Evolutionary conservation across 2,113 vertebrate species (phyloP).

Genomic region (Alligator mississippiensis): DNA sequence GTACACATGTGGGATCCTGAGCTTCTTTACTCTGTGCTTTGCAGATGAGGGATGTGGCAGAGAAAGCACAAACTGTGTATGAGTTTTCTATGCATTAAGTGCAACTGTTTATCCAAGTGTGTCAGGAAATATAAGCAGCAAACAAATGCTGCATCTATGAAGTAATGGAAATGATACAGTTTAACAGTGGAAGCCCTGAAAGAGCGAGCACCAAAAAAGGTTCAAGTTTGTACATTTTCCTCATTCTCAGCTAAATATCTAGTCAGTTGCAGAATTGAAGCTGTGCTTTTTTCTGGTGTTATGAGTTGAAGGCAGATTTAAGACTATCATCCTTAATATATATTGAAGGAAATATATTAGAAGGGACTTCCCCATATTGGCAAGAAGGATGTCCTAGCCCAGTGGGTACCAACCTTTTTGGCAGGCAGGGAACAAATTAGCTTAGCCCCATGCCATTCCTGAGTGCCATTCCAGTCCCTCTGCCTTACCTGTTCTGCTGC

Average conservation of each 20-base stretch:
- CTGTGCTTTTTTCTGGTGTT: not conserved
- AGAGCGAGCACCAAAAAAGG: not conserved
- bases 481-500: not conserved
- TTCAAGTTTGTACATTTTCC: not conserved
- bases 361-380: slow-evolving; percentile 8
- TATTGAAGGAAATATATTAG: not conserved
- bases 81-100: not conserved
- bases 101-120: slow-evolving; percentile 39
- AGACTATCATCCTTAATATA: not conserved
- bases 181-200: not conserved
- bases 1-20: not conserved
- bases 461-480: not conserved
- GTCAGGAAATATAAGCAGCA: not conserved
- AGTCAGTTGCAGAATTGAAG: not conserved
- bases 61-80: not conserved
- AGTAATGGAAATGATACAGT: not conserved
- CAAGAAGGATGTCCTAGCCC: not conserved
- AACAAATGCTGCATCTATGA: not conserved
- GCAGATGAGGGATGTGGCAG: not conserved
- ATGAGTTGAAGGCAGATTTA: not conserved
- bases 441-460: no score
- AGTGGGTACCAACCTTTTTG: no score
- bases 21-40: slow-evolving; percentile 5
- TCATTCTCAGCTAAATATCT: slow-evolving; percentile 9
- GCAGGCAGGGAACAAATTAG: no score